These are phyloP conservation scores for Muraenolepis orangiensis DNA, from an alignment of 2,797 vertebrate species.

Conservation along the genomic window DNA sequence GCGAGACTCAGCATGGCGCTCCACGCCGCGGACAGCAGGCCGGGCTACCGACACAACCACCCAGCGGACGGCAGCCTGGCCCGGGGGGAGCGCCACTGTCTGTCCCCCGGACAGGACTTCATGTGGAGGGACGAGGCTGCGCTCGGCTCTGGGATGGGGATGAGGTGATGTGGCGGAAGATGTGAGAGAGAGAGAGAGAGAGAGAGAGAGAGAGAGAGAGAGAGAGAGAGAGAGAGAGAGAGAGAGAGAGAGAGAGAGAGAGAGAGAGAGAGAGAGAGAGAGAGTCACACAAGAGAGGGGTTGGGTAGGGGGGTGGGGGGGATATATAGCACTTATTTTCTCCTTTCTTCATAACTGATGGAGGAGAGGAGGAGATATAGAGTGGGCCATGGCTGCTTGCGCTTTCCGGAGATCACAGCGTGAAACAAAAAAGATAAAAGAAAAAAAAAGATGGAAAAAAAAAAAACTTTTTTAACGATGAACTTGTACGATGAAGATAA, in stretches of 20 bases:
- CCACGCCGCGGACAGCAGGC: constrained; percentile 44
- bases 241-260: not conserved
- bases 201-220: constrained; percentile 19
- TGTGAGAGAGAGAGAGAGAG: constrained; percentile 2
- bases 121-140: constrained; percentile 68
- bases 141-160: constrained; percentile 41
- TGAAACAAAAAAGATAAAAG: constrained; percentile 23
- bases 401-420: not conserved
- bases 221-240: not conserved
- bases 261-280: constrained; percentile 2
- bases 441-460: not conserved
- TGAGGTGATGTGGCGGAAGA: constrained; percentile 56
- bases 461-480: constrained; percentile 19
- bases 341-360: constrained; percentile 36
- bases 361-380: constrained; percentile 26
- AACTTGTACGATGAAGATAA: constrained; percentile 38
- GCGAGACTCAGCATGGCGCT: constrained; percentile 63
- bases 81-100: constrained; percentile 46
- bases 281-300: constrained; percentile 16
- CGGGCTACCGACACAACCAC: constrained; percentile 64
- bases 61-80: constrained; percentile 56
- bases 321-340: constrained; percentile 66
- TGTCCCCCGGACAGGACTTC: constrained; percentile 59
- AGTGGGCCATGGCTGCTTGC: constrained; percentile 10
- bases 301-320: constrained; percentile 20